These are phyloP conservation scores for Xylocampa areola DNA, from an alignment of 2,888 invertebrate species.

Conservation along the genomic window DNA sequence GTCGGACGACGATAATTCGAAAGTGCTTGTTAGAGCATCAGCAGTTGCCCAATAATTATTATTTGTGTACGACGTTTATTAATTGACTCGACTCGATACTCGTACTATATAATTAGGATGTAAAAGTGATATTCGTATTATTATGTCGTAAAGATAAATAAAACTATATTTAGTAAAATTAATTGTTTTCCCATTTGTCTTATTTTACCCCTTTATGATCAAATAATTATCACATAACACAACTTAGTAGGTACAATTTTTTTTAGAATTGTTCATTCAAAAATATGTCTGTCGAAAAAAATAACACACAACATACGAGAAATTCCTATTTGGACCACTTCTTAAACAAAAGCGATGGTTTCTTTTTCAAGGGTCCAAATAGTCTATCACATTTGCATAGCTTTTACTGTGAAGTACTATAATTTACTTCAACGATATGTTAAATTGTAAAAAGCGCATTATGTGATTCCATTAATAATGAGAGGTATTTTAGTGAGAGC, in stretches of 20 bases:
- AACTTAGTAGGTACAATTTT: too few species aligned
- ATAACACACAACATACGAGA: too few species aligned
- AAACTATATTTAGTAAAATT: slow-evolving; percentile 16
- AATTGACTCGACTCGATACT: too few species aligned
- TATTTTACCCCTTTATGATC: not conserved
- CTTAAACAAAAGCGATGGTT: too few species aligned
- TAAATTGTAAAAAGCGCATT: slow-evolving; percentile 53
- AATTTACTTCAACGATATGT: slow-evolving; percentile 22
- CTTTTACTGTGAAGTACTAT: slow-evolving; percentile 26
- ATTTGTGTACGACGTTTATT: too few species aligned
- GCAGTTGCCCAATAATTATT: too few species aligned
- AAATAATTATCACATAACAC: too few species aligned
- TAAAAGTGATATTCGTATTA: slow-evolving; percentile 11
- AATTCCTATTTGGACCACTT: too few species aligned
- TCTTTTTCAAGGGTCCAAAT: slow-evolving; percentile 18
- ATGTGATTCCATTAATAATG: slow-evolving; percentile 57
- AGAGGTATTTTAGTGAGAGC: slow-evolving; percentile 23
- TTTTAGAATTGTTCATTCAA: too few species aligned
- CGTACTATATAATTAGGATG: not conserved
- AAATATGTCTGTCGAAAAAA: too few species aligned
- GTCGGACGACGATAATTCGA: too few species aligned
- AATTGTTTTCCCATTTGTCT: slow-evolving; percentile 15
- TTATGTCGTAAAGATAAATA: slow-evolving; percentile 19
- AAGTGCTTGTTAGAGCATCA: too few species aligned
- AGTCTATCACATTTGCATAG: slow-evolving; percentile 42